Conservation (phyloP, 2,797 vertebrate genomes). For the Poeciliopsis paucimaculata region DNA sequence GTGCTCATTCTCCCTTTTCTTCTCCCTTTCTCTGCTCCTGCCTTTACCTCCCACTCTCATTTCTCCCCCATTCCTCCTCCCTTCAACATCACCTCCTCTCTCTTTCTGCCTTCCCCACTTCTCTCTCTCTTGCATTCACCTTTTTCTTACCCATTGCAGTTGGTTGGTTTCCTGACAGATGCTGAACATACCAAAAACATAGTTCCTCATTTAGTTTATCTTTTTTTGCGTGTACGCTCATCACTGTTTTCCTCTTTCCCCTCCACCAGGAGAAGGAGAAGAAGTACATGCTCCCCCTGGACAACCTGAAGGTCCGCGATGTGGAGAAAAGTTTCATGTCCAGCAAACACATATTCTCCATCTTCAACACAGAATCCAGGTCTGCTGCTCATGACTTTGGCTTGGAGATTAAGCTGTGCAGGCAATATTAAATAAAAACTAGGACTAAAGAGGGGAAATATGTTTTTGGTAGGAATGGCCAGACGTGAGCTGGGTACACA, state of each 20-base stretch:
- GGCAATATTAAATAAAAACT: neutral
- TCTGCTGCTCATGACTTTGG: conserved; percentile 36
- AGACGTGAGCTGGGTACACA: neutral
- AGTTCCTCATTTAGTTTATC: neutral
- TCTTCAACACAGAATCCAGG: conserved; percentile 94
- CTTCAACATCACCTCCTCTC: conserved; percentile 35
- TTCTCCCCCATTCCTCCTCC: conserved; percentile 69
- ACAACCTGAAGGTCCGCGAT: conserved; percentile 92
- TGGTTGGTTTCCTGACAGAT: conserved; percentile 18
- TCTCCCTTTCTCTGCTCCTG: conserved; percentile 47
- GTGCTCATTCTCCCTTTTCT: conserved; percentile 82
- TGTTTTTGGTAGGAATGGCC: neutral
- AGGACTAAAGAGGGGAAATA: neutral
- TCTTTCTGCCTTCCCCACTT: conserved; percentile 5
- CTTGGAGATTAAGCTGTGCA: neutral
- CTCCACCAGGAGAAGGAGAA: conserved; percentile 89
- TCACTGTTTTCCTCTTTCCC: conserved; percentile 27
- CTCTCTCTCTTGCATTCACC: conserved; percentile 36
- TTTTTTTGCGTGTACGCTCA: neutral
- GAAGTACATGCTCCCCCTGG: conserved; percentile 93
- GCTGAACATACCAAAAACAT: conserved; percentile 9
- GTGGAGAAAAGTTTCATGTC: conserved; percentile 91
- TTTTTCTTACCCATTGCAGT: conserved; percentile 21
- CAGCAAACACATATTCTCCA: conserved; percentile 95
- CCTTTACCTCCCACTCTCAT: conserved; percentile 59